phyloP scores from a whole-genome alignment of 35 echinoderm and acorn worm genomes.

The Anneissia japonica region DNA sequence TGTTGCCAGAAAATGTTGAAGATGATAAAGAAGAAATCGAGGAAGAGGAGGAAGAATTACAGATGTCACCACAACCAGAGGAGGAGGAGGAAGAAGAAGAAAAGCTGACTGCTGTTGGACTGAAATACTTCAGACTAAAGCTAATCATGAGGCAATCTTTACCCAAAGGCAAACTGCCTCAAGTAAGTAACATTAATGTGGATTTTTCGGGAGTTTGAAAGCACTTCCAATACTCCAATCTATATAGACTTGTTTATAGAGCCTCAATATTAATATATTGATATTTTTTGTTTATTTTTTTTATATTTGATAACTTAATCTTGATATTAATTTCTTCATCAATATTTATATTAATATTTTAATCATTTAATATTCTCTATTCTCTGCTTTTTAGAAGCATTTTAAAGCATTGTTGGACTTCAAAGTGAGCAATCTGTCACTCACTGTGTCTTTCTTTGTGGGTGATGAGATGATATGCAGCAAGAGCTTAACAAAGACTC shows the following conservation, averaged over 20 bases:
- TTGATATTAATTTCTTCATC: too few relatives aligned
- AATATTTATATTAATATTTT: too few relatives aligned
- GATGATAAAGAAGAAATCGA: not conserved
- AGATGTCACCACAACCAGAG: not conserved
- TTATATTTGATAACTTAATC: too few relatives aligned
- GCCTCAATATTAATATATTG: too few relatives aligned
- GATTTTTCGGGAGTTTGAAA: too few relatives aligned
- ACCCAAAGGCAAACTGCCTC: not conserved
- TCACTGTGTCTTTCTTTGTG: not conserved
- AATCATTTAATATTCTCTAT: too few relatives aligned
- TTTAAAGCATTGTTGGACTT: not conserved
- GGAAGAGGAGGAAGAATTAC: not conserved
- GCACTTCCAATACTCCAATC: too few relatives aligned
- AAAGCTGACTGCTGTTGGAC: not conserved
- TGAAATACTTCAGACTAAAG: constrained; percentile 16
- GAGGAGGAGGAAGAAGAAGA: not conserved
- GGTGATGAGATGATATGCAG: not conserved
- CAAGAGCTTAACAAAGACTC: not conserved
- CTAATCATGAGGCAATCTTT: constrained; percentile 13
- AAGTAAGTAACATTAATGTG: not conserved
- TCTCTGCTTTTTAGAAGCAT: not conserved
- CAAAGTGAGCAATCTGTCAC: not conserved
- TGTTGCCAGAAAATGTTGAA: not conserved
- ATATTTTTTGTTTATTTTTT: too few relatives aligned
- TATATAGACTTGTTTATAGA: too few relatives aligned